These are phyloP conservation scores for Suncus etruscus DNA, from an alignment of 2,113 vertebrate genomes.

Conservation along the genomic window DNA sequence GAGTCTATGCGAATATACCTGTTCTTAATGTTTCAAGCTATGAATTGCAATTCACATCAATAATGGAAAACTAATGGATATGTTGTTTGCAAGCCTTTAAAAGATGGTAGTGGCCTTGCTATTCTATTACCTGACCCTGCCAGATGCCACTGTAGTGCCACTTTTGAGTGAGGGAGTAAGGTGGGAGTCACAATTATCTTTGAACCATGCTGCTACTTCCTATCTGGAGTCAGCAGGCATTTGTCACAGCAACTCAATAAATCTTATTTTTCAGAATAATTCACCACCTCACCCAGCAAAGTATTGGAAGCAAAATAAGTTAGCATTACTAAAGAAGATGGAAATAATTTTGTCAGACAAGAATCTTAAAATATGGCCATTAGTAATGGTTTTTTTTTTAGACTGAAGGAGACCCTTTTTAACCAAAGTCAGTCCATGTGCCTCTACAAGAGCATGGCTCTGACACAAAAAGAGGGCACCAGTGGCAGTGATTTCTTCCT, in stretches of 20 bases:
- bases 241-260: background rate
- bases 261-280: background rate
- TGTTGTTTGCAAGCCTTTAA: slow-evolving; percentile 55
- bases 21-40: slow-evolving; percentile 6
- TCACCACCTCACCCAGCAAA: slow-evolving; percentile 19
- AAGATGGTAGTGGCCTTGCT: background rate
- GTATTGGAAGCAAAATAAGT: slow-evolving; percentile 40
- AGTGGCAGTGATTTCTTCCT: no score
- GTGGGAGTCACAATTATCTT: background rate
- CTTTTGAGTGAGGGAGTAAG: slow-evolving; percentile 6
- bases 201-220: background rate
- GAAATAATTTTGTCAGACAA: background rate
- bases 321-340: slow-evolving; percentile 10
- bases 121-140: background rate
- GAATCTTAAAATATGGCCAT: slow-evolving; percentile 16
- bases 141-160: background rate
- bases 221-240: background rate
- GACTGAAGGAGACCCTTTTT: no score
- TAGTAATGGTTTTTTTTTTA: no score
- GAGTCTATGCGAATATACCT: background rate
- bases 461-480: no score
- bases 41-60: background rate
- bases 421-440: no score
- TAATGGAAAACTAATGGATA: background rate
- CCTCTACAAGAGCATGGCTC: no score